phyloP scores from a whole-genome alignment of 2,888 invertebrate species.

The Apotomis capreana region DNA sequence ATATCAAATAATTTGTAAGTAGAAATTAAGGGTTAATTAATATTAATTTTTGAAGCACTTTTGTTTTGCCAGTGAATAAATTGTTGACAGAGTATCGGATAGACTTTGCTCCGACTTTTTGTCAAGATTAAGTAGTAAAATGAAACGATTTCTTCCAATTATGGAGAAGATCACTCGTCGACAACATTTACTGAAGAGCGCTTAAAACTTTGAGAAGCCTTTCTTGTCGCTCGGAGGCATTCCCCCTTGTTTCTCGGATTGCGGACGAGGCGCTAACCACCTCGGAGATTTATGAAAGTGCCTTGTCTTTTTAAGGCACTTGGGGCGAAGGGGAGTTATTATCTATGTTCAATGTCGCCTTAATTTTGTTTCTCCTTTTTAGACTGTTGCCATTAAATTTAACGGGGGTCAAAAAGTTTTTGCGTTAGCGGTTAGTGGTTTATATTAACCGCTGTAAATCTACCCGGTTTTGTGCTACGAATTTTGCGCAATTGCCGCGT shows the following conservation, averaged over 20 bases:
- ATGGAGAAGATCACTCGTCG: slow-evolving; percentile 67
- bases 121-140: slow-evolving; percentile 55
- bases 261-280: slow-evolving; percentile 74
- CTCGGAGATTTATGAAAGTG: slow-evolving; percentile 72
- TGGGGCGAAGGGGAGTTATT: slow-evolving; percentile 66
- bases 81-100: neutral
- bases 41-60: no score
- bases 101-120: slow-evolving; percentile 15
- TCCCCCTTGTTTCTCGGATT: slow-evolving; percentile 68
- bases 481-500: slow-evolving; percentile 22
- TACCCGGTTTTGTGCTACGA: slow-evolving; percentile 15
- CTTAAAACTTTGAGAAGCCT: slow-evolving; percentile 68
- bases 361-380: slow-evolving; percentile 63
- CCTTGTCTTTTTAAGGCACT: slow-evolving; percentile 70
- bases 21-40: no score
- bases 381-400: slow-evolving; percentile 60
- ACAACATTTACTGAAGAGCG: slow-evolving; percentile 70
- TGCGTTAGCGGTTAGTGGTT: slow-evolving; percentile 36
- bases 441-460: slow-evolving; percentile 42
- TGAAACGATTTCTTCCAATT: slow-evolving; percentile 60
- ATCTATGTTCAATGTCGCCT: slow-evolving; percentile 65
- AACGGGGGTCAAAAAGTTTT: slow-evolving; percentile 54
- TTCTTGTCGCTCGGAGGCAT: slow-evolving; percentile 63
- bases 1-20: no score
- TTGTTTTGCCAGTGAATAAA: neutral